phyloP scores from a whole-genome alignment of 2,888 invertebrate species.

The Drosophila melanosoma region DNA sequence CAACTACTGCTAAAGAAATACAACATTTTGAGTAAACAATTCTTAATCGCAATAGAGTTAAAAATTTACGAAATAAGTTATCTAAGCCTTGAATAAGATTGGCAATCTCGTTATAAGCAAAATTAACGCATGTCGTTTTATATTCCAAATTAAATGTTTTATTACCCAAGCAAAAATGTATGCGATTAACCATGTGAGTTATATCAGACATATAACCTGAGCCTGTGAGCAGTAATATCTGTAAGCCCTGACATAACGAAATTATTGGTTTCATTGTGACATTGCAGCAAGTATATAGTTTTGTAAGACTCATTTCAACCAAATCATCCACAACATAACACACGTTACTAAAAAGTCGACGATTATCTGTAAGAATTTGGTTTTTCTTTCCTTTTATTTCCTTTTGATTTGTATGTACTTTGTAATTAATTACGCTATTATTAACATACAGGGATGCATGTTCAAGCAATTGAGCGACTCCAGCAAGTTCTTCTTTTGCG shows the following conservation, averaged over 20 bases:
- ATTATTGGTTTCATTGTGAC: slow-evolving; percentile 74
- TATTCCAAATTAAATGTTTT: slow-evolving; percentile 66
- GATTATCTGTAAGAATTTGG: slow-evolving; percentile 62
- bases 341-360: slow-evolving; percentile 54
- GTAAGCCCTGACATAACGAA: slow-evolving; percentile 70
- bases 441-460: slow-evolving; percentile 64
- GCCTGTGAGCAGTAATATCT: slow-evolving; percentile 61
- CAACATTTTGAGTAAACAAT: slow-evolving; percentile 76
- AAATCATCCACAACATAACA: slow-evolving; percentile 74
- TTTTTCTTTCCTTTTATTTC: slow-evolving; percentile 60
- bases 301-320: slow-evolving; percentile 59
- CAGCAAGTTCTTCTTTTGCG: slow-evolving; percentile 53
- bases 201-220: slow-evolving; percentile 68
- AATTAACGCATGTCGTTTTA: slow-evolving; percentile 61
- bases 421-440: slow-evolving; percentile 54
- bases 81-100: slow-evolving; percentile 58
- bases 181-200: slow-evolving; percentile 64
- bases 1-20: slow-evolving; percentile 72
- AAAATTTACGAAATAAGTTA: slow-evolving; percentile 58
- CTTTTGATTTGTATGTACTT: slow-evolving; percentile 60
- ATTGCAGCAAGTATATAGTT: slow-evolving; percentile 76
- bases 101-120: slow-evolving; percentile 63
- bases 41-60: slow-evolving; percentile 65
- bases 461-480: slow-evolving; percentile 56
- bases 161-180: slow-evolving; percentile 74